Conservation (phyloP, 2,888 invertebrate genomes). For the Isotomurus palustris region DNA sequence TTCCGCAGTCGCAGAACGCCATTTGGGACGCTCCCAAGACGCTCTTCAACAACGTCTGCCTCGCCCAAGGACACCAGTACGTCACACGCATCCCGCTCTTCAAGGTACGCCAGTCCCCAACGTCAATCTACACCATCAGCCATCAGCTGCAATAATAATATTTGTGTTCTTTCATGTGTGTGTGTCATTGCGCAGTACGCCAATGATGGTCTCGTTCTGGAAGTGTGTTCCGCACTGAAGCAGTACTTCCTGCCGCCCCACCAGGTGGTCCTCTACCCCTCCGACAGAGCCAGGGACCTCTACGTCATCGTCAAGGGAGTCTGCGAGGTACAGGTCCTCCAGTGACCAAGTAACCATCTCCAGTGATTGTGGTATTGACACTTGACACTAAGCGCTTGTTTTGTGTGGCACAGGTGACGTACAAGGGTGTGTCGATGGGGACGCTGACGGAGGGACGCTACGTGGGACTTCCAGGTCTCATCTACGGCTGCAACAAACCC, state of each 20-base stretch:
- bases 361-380: too few relatives aligned
- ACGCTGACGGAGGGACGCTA: constrained; percentile 38
- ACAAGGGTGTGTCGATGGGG: constrained; percentile 26
- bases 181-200: constrained; percentile 8
- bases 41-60: constrained; percentile 22
- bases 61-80: constrained; percentile 29
- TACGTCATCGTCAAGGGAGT: constrained; percentile 43
- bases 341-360: too few relatives aligned
- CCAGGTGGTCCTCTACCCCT: constrained; percentile 34
- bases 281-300: constrained; percentile 35
- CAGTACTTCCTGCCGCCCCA: constrained; percentile 41
- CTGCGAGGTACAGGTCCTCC: constrained; percentile 39
- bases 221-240: constrained; percentile 27
- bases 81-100: constrained; percentile 37
- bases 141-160: too few relatives aligned
- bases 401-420: constrained; percentile 23
- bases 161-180: too few relatives aligned
- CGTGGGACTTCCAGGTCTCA: constrained; percentile 40
- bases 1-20: constrained; percentile 29
- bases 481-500: constrained; percentile 29
- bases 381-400: too few relatives aligned
- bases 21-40: constrained; percentile 45
- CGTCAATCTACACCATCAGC: too few relatives aligned
- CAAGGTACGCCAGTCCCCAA: too few relatives aligned
- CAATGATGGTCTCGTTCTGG: constrained; percentile 17